Base-by-base conservation (phyloP, 2,888 invertebrate genomes). In the Euplexia lucipara region DNA sequence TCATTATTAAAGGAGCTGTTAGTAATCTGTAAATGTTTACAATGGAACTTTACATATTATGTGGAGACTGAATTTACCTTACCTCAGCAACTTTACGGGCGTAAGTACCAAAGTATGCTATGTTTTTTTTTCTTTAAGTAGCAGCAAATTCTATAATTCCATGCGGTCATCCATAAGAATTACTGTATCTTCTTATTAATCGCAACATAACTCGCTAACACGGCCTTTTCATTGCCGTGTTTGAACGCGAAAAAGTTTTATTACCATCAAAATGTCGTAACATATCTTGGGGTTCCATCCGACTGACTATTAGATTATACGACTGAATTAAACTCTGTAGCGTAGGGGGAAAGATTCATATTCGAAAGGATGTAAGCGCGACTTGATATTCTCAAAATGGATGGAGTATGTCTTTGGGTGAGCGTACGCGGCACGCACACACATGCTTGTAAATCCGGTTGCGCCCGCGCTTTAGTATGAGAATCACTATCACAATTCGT, bases 401-500 rank as follows among this genome's bases (percentile, higher is more conserved):
- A 75, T 79, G 61, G 78, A 81, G 75, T 81, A 75, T 77, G 83
- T 83, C 76, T 81, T 75, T 77, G 67, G 59, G 78, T 61, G 67
- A 82, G 73, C 64, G 65, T 77, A 79, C 75, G 70, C 67, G 52
- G 54, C 78, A 78, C 82, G 65, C 86, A 86, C 89, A 88, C 86
- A 86, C 78, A 73, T 63, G 57, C 59, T 49, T 65, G 61, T 64
- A 75, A 86, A 90, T 87, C 90, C 88, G 90, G 90, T 91, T 91
- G 86, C 83, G 81, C 81, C 74, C 75, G 83, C 81, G 83, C 79
- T 81, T 82, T 78, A 72, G 83, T 83, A 85, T 81, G 82, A 76
- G 84, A 83, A 85, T 85, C 84, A 86, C 85, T 88, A 88, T 87
- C 87, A 87, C 83, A 88, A 87, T 86, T 83, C 86, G 81, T 86